phyloP scores from a whole-genome alignment of 2,113 vertebrate genomes.

The Poicephalus meyeri region DNA sequence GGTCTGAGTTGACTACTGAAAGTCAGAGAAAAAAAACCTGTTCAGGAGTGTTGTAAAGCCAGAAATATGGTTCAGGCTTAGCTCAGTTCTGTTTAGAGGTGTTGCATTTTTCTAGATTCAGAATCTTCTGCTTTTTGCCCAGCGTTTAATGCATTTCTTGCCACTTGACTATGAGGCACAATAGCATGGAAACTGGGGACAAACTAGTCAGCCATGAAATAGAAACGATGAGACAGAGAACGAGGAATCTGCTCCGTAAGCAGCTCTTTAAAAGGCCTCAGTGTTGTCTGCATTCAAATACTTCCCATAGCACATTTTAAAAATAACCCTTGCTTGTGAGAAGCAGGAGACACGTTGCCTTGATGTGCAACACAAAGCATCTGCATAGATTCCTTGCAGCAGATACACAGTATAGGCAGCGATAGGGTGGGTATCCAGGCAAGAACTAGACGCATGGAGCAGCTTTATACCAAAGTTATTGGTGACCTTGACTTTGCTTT shows the following conservation, averaged over 20 bases:
- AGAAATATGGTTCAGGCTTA: neutral
- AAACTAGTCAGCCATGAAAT: slow-evolving; percentile 50
- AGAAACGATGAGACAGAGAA: slow-evolving; percentile 60
- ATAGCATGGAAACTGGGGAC: slow-evolving; percentile 33
- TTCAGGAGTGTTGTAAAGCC: neutral
- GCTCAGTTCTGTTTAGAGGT: neutral
- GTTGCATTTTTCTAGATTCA: neutral
- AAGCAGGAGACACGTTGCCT: slow-evolving; percentile 14
- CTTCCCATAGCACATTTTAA: slow-evolving; percentile 43
- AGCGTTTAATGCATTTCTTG: slow-evolving; percentile 29
- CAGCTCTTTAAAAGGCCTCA: slow-evolving; percentile 60
- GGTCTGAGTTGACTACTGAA: neutral
- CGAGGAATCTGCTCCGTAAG: slow-evolving; percentile 59
- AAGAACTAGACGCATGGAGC: neutral
- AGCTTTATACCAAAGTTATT: neutral
- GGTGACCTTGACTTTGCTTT: neutral
- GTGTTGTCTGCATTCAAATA: slow-evolving; percentile 46
- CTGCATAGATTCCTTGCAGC: neutral
- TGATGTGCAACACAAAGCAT: neutral
- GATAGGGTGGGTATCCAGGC: neutral
- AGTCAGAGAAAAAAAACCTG: neutral
- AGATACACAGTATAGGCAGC: neutral
- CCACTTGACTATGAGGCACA: slow-evolving; percentile 9
- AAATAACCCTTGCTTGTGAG: slow-evolving; percentile 58
- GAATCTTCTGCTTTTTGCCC: neutral